phyloP scores from a whole-genome alignment of 2,113 vertebrate species.

The Hippolais icterina region DNA sequence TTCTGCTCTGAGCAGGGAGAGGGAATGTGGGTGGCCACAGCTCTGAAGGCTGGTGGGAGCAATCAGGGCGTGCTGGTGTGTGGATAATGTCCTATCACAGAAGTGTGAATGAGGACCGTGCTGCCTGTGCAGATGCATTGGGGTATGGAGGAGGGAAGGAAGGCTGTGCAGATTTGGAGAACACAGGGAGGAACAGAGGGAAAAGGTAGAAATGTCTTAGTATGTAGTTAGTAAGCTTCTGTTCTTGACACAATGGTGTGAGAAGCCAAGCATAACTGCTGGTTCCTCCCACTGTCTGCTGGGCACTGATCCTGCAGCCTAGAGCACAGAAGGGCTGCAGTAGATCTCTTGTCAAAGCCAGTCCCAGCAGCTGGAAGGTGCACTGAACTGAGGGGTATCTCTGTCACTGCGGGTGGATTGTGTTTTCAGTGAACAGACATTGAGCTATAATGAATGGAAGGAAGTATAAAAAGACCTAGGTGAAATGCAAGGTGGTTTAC shows the following conservation, averaged over 20 bases:
- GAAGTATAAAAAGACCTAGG: background rate
- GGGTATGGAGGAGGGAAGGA: background rate
- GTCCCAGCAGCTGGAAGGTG: background rate
- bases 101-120: background rate
- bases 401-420: background rate
- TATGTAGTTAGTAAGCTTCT: background rate
- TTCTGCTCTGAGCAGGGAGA: background rate
- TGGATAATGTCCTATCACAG: background rate
- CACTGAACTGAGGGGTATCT: background rate
- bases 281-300: background rate
- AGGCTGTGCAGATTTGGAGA: background rate
- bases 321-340: background rate
- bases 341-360: background rate
- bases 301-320: background rate
- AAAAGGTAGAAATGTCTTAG: background rate
- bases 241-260: background rate
- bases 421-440: background rate
- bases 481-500: background rate
- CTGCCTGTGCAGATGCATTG: background rate
- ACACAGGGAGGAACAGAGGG: background rate
- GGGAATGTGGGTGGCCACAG: background rate
- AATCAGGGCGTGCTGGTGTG: accelerated
- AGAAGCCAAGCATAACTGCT: background rate
- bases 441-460: background rate
- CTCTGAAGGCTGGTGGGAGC: background rate